Base-by-base conservation (phyloP, 2,888 invertebrate genomes). In the Apodemia hepburni region DNA sequence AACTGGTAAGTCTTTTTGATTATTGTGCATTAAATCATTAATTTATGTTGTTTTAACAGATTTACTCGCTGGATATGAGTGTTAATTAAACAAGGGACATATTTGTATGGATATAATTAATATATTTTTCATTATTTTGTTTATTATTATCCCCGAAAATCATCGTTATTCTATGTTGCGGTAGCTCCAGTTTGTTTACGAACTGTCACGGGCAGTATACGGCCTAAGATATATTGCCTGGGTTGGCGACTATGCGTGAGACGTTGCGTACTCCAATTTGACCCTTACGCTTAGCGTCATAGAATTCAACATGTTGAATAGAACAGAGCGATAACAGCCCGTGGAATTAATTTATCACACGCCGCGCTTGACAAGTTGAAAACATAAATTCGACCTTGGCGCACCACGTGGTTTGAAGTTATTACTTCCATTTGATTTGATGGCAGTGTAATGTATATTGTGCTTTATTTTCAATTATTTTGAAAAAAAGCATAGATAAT, bases 261-360 rank as follows among this genome's bases (percentile, higher is more conserved):
- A 72, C 70, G 49, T 17, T 72, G 73, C 72, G 76, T 81, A 75
- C 62, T 65, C 69, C 62, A 86, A 78, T 76, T 62, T 62, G 61
- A 60, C 73, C 83, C 77, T 73, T 88, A 79, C 0, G 0, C 0
- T 0, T 0, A 0, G 0, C 0, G 0, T 0, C 0, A 63, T 80
- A 85, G 73, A 72, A 81, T 71, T 61, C 49, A 77, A 68, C 77
- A 61, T 83, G 58, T 62, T 17, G 15, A 68, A 65, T 17, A 58
- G 2, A 5, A 9, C 18, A 47, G 47, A 66, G 77, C 84, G 83
- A 87, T 91, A 90, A 90, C 89, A 87, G 87, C 86, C 82, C 87
- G 88, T 89, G 87, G 91, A 89, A 91, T 91, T 92, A 92, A 92
- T 92, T 92, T 92, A 92, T 92, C 89, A 91, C 90, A 88, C 89